Base-by-base conservation (phyloP, 2,113 vertebrate species). In the Sylvietta virens region DNA sequence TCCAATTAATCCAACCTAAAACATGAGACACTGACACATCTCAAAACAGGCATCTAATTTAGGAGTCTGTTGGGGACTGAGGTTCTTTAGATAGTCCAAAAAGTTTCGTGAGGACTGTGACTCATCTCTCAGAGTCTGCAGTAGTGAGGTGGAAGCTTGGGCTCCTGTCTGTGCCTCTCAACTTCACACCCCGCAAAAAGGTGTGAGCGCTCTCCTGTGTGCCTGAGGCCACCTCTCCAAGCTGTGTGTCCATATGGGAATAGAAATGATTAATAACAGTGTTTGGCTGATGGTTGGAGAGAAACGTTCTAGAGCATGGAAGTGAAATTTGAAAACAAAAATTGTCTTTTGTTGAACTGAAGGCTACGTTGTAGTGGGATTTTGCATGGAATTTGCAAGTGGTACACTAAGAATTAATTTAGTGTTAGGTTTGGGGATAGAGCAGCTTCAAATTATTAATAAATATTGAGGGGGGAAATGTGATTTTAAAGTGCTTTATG, bases 101-200 rank as follows among this genome's bases (percentile, higher is more conserved):
- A 77, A 93, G 88, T 84, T 97, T 94, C 51, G 64, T 67, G 86
- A 66, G 76, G 50, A 42, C 53, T 89, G 73, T 58, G 88, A 80
- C 6, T 90, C 80, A 40, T 60, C 1, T 0, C 71, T 86, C 2
- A 3, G 39, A 64, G 70, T 5, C 37, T 69, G 37, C 54, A 35
- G 47, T 1, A 30, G 45, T n/a, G 42, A 53, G 58, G 35, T 39
- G 79, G 76, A 69, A 83, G 24, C 56, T 57, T 48, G 42, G 42
- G 42, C 70, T 92, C 54, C 71, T 69, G 31, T 69, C 74, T 73
- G 8, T 3, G 12, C 66, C 82, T 82, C 50, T 66, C 9, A 80
- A 8, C 60, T 56, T 83, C 79, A 53, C 74, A 66, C 45, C 85
- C 45, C 3, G 2, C 18, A 40, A 7, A n/a, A 73, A 73, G 56